Conservation (phyloP, 2,113 vertebrate genomes). For the Scartelaos histophorus region DNA sequence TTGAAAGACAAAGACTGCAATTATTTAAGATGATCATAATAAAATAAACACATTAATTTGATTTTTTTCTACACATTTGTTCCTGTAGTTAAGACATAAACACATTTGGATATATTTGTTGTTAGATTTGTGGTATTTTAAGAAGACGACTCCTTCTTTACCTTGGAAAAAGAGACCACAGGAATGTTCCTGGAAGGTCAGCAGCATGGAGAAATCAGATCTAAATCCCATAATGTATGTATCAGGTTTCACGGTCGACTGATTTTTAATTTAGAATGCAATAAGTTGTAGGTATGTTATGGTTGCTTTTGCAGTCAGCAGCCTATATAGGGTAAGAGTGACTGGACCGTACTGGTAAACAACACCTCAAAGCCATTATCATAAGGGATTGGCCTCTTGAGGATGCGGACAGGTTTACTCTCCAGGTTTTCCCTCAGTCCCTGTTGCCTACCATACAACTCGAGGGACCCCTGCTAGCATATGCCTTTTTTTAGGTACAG, state of each 20-base stretch:
- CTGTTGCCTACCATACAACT: constrained; percentile 39
- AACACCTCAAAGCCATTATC: constrained; percentile 74
- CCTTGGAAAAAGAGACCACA: not conserved
- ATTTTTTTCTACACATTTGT: no score
- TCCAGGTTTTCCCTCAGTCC: constrained; percentile 59
- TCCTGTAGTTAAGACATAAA: no score
- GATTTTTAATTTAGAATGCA: constrained; percentile 78
- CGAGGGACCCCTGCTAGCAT: constrained; percentile 57
- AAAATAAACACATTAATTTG: not conserved
- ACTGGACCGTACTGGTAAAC: constrained; percentile 67
- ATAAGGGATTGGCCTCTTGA: constrained; percentile 69
- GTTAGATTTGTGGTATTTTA: not conserved
- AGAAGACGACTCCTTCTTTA: not conserved
- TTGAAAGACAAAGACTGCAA: no score
- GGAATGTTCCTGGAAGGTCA: not conserved
- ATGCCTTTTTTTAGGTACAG: constrained; percentile 40
- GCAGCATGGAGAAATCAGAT: not conserved
- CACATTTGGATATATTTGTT: no score
- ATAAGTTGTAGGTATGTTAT: constrained; percentile 72
- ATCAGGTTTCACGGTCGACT: constrained; percentile 66
- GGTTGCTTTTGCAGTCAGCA: constrained; percentile 62
- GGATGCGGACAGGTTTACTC: constrained; percentile 71
- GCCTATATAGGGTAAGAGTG: constrained; percentile 41
- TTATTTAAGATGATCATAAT: no score
- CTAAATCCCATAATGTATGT: constrained; percentile 48